phyloP scores from a whole-genome alignment of 2,888 invertebrate genomes.

The Pheosia gnoma region DNA sequence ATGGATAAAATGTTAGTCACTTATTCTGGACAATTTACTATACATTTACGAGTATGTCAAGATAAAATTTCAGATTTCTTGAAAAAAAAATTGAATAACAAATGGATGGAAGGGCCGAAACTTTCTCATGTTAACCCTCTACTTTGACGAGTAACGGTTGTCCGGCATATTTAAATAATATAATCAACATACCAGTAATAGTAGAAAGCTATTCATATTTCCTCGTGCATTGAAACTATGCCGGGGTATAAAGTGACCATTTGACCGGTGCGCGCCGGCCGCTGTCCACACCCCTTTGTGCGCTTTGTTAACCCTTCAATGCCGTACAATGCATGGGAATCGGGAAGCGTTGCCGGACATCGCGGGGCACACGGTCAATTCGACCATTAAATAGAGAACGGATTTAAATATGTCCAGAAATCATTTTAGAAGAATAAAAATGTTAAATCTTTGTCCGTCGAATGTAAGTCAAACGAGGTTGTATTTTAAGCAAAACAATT shows the following conservation, averaged over 20 bases:
- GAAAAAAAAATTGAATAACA: constrained; percentile 25
- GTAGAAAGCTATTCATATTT: constrained; percentile 79
- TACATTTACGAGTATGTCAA: too few species aligned
- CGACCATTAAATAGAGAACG: constrained; percentile 66
- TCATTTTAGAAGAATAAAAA: background rate
- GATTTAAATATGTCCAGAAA: constrained; percentile 11
- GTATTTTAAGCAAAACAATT: too few species aligned
- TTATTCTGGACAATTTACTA: too few species aligned
- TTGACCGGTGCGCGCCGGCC: constrained; percentile 74
- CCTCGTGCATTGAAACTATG: constrained; percentile 76
- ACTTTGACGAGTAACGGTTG: constrained; percentile 78
- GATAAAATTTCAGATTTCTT: background rate
- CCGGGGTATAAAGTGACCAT: constrained; percentile 77
- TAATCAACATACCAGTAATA: constrained; percentile 64
- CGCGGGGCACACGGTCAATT: constrained; percentile 48
- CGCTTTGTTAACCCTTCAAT: constrained; percentile 74
- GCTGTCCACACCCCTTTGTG: constrained; percentile 82
- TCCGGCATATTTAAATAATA: constrained; percentile 76
- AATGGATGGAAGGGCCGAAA: constrained; percentile 40
- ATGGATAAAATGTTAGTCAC: too few species aligned
- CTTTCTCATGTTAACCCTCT: constrained; percentile 75
- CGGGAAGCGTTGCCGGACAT: constrained; percentile 67
- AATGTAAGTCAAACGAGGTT: too few species aligned
- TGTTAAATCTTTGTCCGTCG: too few species aligned
- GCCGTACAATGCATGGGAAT: constrained; percentile 75